Evolutionary conservation across 2,113 vertebrate species (phyloP).

Genomic region (Ceyx melanurus): DNA sequence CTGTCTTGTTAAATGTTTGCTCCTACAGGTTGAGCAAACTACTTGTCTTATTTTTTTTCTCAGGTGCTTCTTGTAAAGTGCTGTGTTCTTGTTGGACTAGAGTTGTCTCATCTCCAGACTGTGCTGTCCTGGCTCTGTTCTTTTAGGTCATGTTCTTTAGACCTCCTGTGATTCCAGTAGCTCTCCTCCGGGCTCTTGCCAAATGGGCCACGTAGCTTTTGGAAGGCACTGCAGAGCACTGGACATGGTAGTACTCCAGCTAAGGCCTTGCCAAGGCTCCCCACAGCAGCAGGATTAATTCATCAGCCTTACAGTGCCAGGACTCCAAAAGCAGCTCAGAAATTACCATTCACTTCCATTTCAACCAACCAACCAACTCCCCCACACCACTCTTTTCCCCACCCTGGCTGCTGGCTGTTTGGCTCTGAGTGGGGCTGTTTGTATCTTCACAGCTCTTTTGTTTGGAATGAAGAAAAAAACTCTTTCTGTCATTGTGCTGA

Average conservation of each 20-base stretch:
- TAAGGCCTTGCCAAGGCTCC: slow-evolving; percentile 28
- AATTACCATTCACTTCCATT: not conserved
- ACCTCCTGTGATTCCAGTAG: not conserved
- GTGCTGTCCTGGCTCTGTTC: not conserved
- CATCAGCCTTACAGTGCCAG: not conserved
- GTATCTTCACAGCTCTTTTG: not conserved
- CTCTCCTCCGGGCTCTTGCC: not conserved
- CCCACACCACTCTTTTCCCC: not conserved
- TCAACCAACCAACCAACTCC: slow-evolving; percentile 17
- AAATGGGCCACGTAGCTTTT: not conserved
- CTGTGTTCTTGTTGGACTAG: not conserved
- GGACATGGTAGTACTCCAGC: not conserved
- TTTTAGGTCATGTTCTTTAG: not conserved
- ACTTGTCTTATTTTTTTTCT: not conserved
- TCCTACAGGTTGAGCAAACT: not conserved
- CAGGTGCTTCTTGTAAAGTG: not conserved
- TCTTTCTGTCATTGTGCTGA: not conserved
- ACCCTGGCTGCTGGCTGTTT: not conserved
- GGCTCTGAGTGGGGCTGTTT: not conserved
- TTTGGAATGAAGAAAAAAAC: not conserved
- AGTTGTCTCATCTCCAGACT: not conserved
- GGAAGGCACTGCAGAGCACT: not conserved
- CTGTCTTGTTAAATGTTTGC: not conserved
- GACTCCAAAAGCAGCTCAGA: not conserved
- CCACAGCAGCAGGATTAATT: slow-evolving; percentile 50